Evolutionary conservation across 2,888 invertebrate species (phyloP), one percentile per base, ranked within the genome.

Genomic region (Lepidochrysops patricia): DNA sequence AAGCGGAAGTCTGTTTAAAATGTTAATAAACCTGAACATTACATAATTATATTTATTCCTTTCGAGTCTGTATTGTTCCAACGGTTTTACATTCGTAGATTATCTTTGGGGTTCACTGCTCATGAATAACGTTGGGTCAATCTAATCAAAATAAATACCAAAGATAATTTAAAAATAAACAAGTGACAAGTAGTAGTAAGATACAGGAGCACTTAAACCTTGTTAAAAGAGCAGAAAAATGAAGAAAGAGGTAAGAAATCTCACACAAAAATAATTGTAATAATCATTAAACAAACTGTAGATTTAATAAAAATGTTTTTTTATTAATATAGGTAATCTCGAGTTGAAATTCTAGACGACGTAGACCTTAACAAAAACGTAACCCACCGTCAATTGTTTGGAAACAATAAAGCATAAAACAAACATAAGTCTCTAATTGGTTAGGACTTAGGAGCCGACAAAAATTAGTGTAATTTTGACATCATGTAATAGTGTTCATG

Each of bases 401-500:
- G 23, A 50, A 57, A 57, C 57, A 57, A 60, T 60, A 49, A 57
- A 57, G 43, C 43, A 29, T 60, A 54, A 60, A 60, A 35, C 60
- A 56, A 60, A 56, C 25, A 60, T 25, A 32, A 52, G 2, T 49
- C 25, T 57, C 57, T 48, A 25, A 58, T 35, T 34, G 48, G 48
- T 50, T 52, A 52, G 34, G 12, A 52, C 29, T 50, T 52, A 52
- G 34, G 12, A 52, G 15, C 32, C 29, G 32, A 57, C 19, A 19
- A 48, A 23, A 49, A 48, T 50, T 15, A 26, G 50, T 58, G 34
- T 19, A 29, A 52, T 58, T 58, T 35, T 27, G 34, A 15, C 12
- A 27, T 26, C 35, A 50, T 19, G 26, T 52, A 59, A 34, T 29
- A 57, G 13, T 52, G 37, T 52, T 49, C 19, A 35, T 26, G 26